Evolutionary conservation across 2,888 invertebrate genomes (phyloP), one percentile per base, ranked within the genome.

Genomic region (Rotaria macrura): DNA sequence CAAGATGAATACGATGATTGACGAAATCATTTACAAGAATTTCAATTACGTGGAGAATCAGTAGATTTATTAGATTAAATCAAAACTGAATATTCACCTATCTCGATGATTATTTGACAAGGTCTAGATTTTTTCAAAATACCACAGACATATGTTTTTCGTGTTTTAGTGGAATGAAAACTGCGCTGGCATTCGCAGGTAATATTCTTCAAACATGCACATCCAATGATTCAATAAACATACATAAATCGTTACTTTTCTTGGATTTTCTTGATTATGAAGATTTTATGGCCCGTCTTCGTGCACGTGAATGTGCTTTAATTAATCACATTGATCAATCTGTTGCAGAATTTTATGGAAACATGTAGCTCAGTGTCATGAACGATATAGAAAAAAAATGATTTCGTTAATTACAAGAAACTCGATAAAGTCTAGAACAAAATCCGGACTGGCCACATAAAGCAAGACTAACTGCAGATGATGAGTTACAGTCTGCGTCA

Each of bases 201-300:
- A 74, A 74, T 25, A 74, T 74, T 25, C 25, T 74, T 38, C 74
- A 40, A 23, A 14, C 40, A 40, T 74, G 74, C 29, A 74, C 74
- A 74, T 40, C 20, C 10, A 38, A 74, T 3, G 25, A 74, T 25
- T 23, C 38, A 40, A 74, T 74, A 25, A 20, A 74, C 5, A 43
- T 74, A 40, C 74, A 40, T 9, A 74, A 2, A 23, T 40, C 74
- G 12, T 74, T 74, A 74, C 40, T 40, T 9, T 74, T 74, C 6
- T 40, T 74, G 12, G 74, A 74, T 74, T 74, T 74, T 74, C 74
- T 74, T 25, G 74, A 74, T 43, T 74, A 74, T 74, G 74, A 74
- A 74, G 74, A 40, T 25, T 74, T 74, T 43, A 74, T 74, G 74
- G 74, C 74, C 20, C 74, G 74, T 25, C 40, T 74, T 40, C 38